Base-by-base conservation (phyloP, 2,888 invertebrate species). In the Cantharis rufa region DNA sequence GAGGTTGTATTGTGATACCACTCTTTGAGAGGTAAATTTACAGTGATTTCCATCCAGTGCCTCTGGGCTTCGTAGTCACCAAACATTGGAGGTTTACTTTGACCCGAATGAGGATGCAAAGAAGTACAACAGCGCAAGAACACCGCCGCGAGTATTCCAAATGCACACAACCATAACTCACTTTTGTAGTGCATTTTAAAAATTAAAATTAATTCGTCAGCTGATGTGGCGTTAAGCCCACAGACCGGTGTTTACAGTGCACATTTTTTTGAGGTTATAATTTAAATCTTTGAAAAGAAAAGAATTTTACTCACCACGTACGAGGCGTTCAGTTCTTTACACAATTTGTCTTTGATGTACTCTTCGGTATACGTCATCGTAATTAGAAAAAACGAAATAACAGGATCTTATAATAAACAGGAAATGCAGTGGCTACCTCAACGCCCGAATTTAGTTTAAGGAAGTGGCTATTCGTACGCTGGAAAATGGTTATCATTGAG, bases 41-140 rank as follows among this genome's bases (percentile, higher is more conserved):
- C 90, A 0, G 98, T 98, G 75, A 99, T 93, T 90, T 99, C 99
- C 93, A 98, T 98, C 99, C 99, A 99, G 88, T 99, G 99, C 69
- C 99, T 91, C 87, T 99, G 99, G 0, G 99, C 99, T 89, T 99
- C 99, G 88, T 95, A 99, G 88, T 99, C 99, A 3, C 99, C 99
- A 88, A 91, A 97, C 95, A 98, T 95, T 0, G 98, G 99, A 1
- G 96, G 93, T 78, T 91, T 92, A 15, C 91, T 92, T 85, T 92
- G 90, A 1, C 98, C 97, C 9, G 96, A 96, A 88, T 96, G 94
- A 0, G 94, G 91, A 86, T 95, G 93, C 10, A 94, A 90, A 1
- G 93, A 93, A 69, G 95, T 92, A 82, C 93, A 92, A 89, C 94
- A 92, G 83, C 96, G 90, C 81, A 96, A 87, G 74, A 94, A 86